Conservation (phyloP, 2,797 vertebrate species). For the Synanceia verrucosa region DNA sequence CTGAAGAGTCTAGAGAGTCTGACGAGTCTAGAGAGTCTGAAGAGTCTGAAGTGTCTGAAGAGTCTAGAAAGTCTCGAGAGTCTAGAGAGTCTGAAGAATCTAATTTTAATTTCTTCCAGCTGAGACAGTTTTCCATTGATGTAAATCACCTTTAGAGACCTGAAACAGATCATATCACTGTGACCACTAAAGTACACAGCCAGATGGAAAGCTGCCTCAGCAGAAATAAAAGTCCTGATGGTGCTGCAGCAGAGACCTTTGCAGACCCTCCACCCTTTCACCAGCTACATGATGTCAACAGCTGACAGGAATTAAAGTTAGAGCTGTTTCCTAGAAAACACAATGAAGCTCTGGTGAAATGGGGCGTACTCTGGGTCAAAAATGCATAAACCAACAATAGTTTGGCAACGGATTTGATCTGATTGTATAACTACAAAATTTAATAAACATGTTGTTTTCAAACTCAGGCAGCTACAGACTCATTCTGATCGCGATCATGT, state of each 20-base stretch:
- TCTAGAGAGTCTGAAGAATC: no score
- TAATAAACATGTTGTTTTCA: background rate
- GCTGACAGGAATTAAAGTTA: constrained; percentile 1
- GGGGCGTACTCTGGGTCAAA: background rate
- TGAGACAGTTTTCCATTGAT: no score
- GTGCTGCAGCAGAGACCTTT: background rate
- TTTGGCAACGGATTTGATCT: background rate
- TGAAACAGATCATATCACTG: no score
- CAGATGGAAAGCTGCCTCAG: background rate
- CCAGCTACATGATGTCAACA: background rate
- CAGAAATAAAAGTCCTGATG: background rate
- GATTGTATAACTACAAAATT: background rate
- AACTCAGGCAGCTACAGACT: background rate
- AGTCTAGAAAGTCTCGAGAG: no score
- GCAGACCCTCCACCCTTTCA: background rate
- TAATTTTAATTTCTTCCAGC: no score
- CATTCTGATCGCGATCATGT: background rate
- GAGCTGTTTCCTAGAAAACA: constrained; percentile 28
- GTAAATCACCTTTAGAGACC: no score
- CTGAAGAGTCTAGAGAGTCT: no score
- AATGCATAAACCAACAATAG: background rate
- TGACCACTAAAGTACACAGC: no score
- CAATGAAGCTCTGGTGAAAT: background rate
- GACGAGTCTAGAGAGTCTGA: no score
- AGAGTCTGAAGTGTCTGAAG: no score